A percentile compares a stretch with the other conserved stretches of the same genome.
Evolutionary conservation across 2,797 vertebrate genomes (phyloP).

Genomic region (Eurystomus glaucurus): DNA sequence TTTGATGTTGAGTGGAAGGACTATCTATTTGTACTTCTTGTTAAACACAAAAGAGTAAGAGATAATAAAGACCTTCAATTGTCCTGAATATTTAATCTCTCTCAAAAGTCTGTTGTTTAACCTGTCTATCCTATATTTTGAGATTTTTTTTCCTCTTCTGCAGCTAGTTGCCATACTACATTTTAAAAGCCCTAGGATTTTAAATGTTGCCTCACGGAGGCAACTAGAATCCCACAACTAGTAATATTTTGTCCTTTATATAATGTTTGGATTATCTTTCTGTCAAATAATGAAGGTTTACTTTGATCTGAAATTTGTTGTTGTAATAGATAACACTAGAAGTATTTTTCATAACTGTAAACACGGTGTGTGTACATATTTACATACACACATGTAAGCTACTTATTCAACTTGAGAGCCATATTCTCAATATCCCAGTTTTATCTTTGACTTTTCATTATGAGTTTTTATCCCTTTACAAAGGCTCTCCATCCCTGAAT

Average conservation of each 20-base stretch:
- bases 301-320: neutral
- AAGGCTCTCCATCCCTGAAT: neutral
- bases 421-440: neutral
- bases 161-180: neutral
- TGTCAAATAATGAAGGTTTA: neutral
- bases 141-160: neutral
- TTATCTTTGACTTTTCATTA: neutral
- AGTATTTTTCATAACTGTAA: neutral
- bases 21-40: neutral
- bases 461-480: neutral
- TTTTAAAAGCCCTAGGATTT: neutral
- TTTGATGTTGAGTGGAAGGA: neutral
- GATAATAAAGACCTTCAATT: neutral
- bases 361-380: neutral
- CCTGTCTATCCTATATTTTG: neutral
- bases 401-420: neutral
- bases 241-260: neutral
- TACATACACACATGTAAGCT: neutral
- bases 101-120: neutral
- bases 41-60: neutral
- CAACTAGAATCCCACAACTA: neutral
- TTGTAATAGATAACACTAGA: neutral
- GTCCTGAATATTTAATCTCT: neutral
- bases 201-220: neutral
- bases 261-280: neutral